Evolutionary conservation across 2,797 vertebrate genomes (phyloP).

Genomic region (Chaenodraco wilsoni): DNA sequence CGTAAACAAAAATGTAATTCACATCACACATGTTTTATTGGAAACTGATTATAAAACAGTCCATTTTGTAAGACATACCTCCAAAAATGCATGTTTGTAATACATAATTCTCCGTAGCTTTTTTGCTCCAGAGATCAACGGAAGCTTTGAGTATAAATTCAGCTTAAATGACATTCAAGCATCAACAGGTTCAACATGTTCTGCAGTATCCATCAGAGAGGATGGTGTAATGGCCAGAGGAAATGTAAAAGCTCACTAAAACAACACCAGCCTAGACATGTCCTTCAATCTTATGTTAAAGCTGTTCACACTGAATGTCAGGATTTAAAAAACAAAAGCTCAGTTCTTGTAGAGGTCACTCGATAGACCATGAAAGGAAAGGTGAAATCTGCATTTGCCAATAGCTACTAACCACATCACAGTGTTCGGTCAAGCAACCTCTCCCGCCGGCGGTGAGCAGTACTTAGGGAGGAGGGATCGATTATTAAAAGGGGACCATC

Average conservation of each 20-base stretch:
- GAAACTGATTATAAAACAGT: constrained; percentile 48
- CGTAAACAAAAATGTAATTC: constrained; percentile 45
- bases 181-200: constrained; percentile 42
- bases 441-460: constrained; percentile 23
- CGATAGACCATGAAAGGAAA: constrained; percentile 53
- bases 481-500: constrained; percentile 49
- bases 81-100: constrained; percentile 28
- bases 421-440: constrained; percentile 33
- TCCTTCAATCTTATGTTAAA: constrained; percentile 38
- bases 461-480: constrained; percentile 29
- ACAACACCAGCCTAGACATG: constrained; percentile 41
- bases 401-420: constrained; percentile 59
- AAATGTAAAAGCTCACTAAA: constrained; percentile 49
- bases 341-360: constrained; percentile 49
- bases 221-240: constrained; percentile 24
- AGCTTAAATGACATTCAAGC: constrained; percentile 27
- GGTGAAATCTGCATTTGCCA: constrained; percentile 44
- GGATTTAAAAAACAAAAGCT: constrained; percentile 35
- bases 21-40: constrained; percentile 36
- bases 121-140: constrained; percentile 52
- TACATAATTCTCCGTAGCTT: constrained; percentile 34
- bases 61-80: constrained; percentile 29
- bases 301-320: constrained; percentile 32
- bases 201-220: constrained; percentile 31
- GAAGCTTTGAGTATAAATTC: constrained; percentile 18